A percentile compares a stretch with the other conserved stretches of the same genome.
phyloP scores from a whole-genome alignment of 2,888 invertebrate genomes.

The Tetranychus piercei region DNA sequence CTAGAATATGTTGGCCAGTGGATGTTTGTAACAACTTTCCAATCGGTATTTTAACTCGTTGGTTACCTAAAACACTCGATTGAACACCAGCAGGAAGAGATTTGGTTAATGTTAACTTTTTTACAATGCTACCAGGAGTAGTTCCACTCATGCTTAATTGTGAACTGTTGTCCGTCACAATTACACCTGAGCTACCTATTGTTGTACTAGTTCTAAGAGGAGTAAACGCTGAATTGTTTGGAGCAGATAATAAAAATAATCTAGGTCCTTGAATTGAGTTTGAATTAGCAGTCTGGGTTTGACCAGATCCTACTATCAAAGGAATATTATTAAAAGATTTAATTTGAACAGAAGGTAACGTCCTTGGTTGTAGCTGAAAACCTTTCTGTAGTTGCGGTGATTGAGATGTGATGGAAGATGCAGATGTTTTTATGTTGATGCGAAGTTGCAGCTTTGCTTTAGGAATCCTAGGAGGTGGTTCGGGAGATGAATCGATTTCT shows the following conservation, averaged over 20 bases:
- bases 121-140: slow-evolving; percentile 4
- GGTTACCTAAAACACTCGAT: background rate
- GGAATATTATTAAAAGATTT: slow-evolving; percentile 5
- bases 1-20: slow-evolving; percentile 47
- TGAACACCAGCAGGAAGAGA: background rate
- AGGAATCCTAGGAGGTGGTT: slow-evolving; percentile 44
- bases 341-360: slow-evolving; percentile 3
- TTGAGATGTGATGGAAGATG: background rate
- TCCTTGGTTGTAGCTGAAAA: slow-evolving; percentile 1
- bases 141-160: background rate
- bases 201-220: background rate
- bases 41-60: slow-evolving; percentile 15
- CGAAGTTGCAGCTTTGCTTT: slow-evolving; percentile 39
- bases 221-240: background rate
- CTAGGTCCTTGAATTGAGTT: background rate
- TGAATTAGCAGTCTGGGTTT: background rate
- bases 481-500: slow-evolving; percentile 44
- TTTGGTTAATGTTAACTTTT: slow-evolving; percentile 1
- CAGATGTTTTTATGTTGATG: slow-evolving; percentile 30
- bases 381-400: background rate
- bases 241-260: slow-evolving; percentile 6
- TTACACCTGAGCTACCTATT: slow-evolving; percentile 4
- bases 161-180: background rate
- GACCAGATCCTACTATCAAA: background rate
- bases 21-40: slow-evolving; percentile 45